phyloP scores from a whole-genome alignment of 1,140 invertebrate species.

The Phymastichus coffea region DNA sequence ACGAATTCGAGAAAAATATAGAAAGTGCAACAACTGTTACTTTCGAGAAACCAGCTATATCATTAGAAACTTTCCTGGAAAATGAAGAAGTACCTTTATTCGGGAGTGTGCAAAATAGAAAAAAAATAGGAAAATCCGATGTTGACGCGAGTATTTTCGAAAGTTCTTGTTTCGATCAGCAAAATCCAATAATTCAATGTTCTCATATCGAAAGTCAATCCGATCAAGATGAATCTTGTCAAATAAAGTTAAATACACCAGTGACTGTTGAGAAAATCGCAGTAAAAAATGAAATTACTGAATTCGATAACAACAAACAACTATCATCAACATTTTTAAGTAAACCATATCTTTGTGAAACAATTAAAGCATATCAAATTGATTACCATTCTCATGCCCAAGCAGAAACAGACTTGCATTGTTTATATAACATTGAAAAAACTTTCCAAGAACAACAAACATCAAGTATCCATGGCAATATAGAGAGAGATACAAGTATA shows the following conservation, averaged over 20 bases:
- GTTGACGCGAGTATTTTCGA: too few relatives aligned
- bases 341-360: conserved; percentile 32
- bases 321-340: too few relatives aligned
- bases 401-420: conserved; percentile 45
- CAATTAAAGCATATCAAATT: conserved; percentile 44
- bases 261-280: too few relatives aligned
- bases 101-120: conserved; percentile 48
- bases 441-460: conserved; percentile 33
- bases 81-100: conserved; percentile 42
- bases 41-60: background rate
- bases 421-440: conserved; percentile 40
- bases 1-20: conserved; percentile 4
- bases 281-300: too few relatives aligned
- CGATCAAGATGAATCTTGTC: too few relatives aligned
- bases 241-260: too few relatives aligned
- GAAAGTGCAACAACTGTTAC: background rate
- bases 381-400: conserved; percentile 42
- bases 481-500: conserved; percentile 27
- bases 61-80: conserved; percentile 1
- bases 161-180: too few relatives aligned
- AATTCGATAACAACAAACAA: too few relatives aligned
- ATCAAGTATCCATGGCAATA: background rate
- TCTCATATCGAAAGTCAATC: too few relatives aligned
- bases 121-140: conserved; percentile 33
- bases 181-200: too few relatives aligned